Base-by-base conservation (phyloP, 2,888 invertebrate species). In the Empis livida region DNA sequence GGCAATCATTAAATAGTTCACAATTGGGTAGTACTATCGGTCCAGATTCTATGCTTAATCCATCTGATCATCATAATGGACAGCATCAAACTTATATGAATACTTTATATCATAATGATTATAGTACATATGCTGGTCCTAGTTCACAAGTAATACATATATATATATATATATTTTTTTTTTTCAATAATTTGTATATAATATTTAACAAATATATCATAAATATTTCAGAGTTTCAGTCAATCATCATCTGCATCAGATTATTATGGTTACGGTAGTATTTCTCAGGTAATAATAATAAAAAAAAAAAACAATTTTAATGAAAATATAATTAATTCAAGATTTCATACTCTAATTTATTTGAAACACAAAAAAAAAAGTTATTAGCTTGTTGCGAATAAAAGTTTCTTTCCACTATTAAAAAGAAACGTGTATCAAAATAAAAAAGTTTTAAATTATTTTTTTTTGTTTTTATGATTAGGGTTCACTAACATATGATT, bases 401-500 rank as follows among this genome's bases (percentile, higher is more conserved):
- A n/a, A n/a, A n/a, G n/a, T n/a, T n/a, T n/a, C n/a, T n/a, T n/a
- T n/a, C n/a, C n/a, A n/a, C n/a, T n/a, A n/a, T n/a, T n/a, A n/a
- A n/a, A n/a, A n/a, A n/a, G n/a, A n/a, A n/a, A n/a, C n/a, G n/a
- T n/a, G n/a, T n/a, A n/a, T n/a, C n/a, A n/a, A n/a, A n/a, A n/a
- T n/a, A n/a, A n/a, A n/a, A n/a, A n/a, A n/a, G n/a, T n/a, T n/a
- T n/a, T n/a, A n/a, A n/a, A n/a, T n/a, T 37, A n/a, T 38, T 48
- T 39, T 38, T 41, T 11, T n/a, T n/a, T n/a, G 23, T n/a, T n/a
- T n/a, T 16, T 30, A 10, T 27, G 38, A 53, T 2, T 71, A 82
- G 70, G 75, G 77, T 32, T 81, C 80, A 1, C 79, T 80, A 3
- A 85, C 84, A 1, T 91, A 91, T 68, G 91, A 91, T 66, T 89